These are phyloP conservation scores for Thumatha senex DNA, from an alignment of 2,888 invertebrate species.

Conservation along the genomic window DNA sequence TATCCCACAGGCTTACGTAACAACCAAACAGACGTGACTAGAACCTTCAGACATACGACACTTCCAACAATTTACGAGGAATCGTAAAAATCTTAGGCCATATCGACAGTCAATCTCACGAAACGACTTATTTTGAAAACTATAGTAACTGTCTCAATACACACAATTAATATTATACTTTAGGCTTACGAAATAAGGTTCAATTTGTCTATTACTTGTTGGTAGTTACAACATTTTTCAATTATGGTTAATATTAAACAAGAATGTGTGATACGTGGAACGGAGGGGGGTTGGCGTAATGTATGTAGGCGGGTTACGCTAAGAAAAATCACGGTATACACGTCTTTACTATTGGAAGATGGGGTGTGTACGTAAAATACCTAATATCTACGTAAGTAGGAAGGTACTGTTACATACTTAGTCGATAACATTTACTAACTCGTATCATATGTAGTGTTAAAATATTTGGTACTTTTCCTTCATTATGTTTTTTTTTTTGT, in stretches of 20 bases:
- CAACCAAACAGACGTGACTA: constrained; percentile 28
- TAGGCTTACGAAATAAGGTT: rapidly evolving
- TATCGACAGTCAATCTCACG: constrained; percentile 40
- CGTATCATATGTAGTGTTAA: not conserved
- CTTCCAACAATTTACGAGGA: constrained; percentile 40
- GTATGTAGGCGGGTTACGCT: constrained; percentile 42
- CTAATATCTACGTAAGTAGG: constrained; percentile 9
- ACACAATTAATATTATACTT: constrained; percentile 1
- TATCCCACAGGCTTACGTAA: constrained; percentile 26
- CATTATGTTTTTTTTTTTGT: too few species aligned
- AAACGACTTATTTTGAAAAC: constrained; percentile 7
- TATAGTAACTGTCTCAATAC: not conserved
- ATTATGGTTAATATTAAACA: constrained; percentile 17
- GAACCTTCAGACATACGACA: constrained; percentile 31
- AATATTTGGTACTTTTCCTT: too few species aligned
- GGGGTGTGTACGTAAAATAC: constrained; percentile 12
- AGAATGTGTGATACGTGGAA: constrained; percentile 43
- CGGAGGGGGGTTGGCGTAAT: constrained; percentile 44
- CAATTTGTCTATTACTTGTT: not conserved
- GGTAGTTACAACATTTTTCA: constrained; percentile 4
- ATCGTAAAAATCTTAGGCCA: constrained; percentile 43
- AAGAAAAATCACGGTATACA: constrained; percentile 56
- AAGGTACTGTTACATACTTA: not conserved
- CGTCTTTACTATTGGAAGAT: constrained; percentile 60
- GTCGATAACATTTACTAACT: not conserved